Evolutionary conservation across 2,888 invertebrate species (phyloP), one percentile per base, ranked within the genome.

Genomic region (Eilema sororculum): DNA sequence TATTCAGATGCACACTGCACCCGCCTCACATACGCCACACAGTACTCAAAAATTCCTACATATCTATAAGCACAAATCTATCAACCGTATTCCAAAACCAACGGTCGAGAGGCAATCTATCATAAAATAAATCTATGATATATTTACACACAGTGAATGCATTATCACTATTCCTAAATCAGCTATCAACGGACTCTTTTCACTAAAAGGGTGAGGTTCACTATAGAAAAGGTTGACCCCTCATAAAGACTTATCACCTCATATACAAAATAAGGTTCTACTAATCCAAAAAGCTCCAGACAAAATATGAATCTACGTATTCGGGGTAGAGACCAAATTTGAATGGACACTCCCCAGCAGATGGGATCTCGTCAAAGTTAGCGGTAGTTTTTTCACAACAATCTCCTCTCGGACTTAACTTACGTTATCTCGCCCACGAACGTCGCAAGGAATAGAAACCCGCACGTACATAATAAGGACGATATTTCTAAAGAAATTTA

Each of bases 401-500:
- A 94, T 94, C 95, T 94, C 88, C 88, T 93, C 92, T 95, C 91
- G 95, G 95, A 95, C 95, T 95, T 95, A 95, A 95, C 93, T 95
- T 94, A 94, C 93, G 94, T 95, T 95, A 95, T 95, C 95, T 94
- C 90, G 87, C 90, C 93, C 89, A 93, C 93, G 94, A 93, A 91
- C 93, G 93, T 92, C 93, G 89, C 91, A 85, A 93, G 91, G 93
- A 95, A 95, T 95, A 93, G 93, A 93, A 93, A 93, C 95, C 94
- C 94, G 93, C 93, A 94, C 95, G 94, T 94, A 94, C 87, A 95
- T 95, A 95, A 95, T 95, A 95, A 95, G 91, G 92, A 91, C 94
- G 95, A 95, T 95, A 95, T 95, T 95, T 95, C 95, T 95, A 95
- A 95, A 95, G 95, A 95, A 95, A 95, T 95, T 95, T 95, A 95